Evolutionary conservation across 2,113 vertebrate genomes (phyloP).

Genomic region (Picathartes gymnocephalus): DNA sequence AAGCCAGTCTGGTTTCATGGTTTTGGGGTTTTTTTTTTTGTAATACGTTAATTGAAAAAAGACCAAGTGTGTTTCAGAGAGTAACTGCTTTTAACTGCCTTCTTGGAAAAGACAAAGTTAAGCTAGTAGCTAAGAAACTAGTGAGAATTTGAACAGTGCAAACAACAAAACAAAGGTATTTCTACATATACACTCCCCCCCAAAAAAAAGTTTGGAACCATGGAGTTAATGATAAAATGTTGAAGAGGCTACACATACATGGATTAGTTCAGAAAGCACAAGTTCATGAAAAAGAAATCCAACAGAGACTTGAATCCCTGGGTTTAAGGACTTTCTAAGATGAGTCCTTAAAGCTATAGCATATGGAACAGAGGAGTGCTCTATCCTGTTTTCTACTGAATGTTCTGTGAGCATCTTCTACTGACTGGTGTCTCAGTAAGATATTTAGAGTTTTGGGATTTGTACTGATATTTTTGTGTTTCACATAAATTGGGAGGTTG

Average conservation of each 20-base stretch:
- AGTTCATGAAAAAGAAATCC: neutral
- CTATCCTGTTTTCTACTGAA: neutral
- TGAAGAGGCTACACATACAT: accelerated
- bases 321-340: neutral
- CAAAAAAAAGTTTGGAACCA: neutral
- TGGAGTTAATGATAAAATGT: neutral
- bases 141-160: neutral
- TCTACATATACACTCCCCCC: accelerated
- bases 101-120: neutral
- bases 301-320: accelerated
- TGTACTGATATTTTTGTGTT: neutral
- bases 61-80: neutral
- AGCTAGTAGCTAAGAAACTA: neutral
- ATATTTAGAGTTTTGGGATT: neutral
- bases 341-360: neutral
- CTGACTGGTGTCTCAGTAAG: neutral
- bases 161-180: neutral
- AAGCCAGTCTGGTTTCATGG: neutral
- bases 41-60: neutral
- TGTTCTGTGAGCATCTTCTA: neutral
- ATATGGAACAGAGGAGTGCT: neutral
- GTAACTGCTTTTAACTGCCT: neutral
- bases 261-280: neutral
- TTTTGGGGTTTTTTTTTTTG: neutral
- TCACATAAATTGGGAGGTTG: neutral